A percentile compares a stretch with the other conserved stretches of the same genome.
These are phyloP conservation scores for Zygaena filipendulae DNA, from an alignment of 2,888 invertebrate species.

Conservation along the genomic window DNA sequence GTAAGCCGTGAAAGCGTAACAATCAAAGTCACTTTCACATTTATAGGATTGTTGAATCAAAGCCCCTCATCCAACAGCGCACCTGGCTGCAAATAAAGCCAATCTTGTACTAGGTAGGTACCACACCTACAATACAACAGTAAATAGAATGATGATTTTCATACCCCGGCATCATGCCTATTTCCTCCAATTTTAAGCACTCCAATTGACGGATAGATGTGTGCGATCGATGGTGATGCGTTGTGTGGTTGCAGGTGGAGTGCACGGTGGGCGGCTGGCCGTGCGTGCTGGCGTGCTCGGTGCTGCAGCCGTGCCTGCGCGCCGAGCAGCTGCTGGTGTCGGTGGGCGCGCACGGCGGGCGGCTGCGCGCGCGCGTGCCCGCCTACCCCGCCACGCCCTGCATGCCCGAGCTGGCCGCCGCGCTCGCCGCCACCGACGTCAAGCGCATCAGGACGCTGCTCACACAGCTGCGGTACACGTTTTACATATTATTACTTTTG, in stretches of 20 bases:
- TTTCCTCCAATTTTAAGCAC: no score
- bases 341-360: conserved; percentile 94
- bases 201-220: no score
- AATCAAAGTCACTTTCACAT: no score
- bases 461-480: conserved; percentile 62
- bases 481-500: neutral
- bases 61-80: no score
- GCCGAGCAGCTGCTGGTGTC: conserved; percentile 93
- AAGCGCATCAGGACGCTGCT: conserved; percentile 37
- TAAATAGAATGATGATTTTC: no score
- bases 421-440: conserved; percentile 59
- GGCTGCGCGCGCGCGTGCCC: conserved; percentile 91
- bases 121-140: no score
- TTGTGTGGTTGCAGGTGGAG: conserved; percentile 72
- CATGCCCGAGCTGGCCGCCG: conserved; percentile 83
- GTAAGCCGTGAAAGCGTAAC: no score
- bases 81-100: no score
- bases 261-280: conserved; percentile 87
- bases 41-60: no score
- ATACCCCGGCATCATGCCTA: no score
- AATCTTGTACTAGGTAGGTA: no score
- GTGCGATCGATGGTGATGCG: no score
- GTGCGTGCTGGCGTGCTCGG: conserved; percentile 90
- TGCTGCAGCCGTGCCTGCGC: conserved; percentile 88
- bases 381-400: conserved; percentile 86